Evolutionary conservation across 2,797 vertebrate genomes (phyloP).

Genomic region (Loriculus beryllinus): DNA sequence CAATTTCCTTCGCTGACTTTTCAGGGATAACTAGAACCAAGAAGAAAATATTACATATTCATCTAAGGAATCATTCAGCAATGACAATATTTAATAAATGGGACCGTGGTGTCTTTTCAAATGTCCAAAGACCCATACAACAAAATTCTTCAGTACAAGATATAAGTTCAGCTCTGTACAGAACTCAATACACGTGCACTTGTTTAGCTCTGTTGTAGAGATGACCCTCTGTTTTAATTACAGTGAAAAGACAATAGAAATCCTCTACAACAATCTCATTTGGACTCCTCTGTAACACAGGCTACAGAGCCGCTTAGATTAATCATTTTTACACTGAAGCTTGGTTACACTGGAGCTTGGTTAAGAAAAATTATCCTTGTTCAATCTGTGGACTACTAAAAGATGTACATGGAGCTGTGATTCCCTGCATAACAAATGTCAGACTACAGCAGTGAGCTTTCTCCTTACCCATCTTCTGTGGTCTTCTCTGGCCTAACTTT

Average conservation of each 20-base stretch:
- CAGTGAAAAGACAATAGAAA: neutral
- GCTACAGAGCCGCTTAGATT: neutral
- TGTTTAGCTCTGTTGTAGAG: neutral
- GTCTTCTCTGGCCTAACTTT: neutral
- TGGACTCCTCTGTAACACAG: neutral
- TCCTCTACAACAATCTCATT: neutral
- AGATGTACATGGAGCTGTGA: neutral
- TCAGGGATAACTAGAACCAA: constrained; percentile 83
- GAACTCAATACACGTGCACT: accelerated
- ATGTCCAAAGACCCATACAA: neutral
- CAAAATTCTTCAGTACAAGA: neutral
- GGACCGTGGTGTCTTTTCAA: neutral
- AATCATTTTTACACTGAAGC: neutral
- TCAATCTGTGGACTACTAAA: neutral
- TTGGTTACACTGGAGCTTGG: neutral
- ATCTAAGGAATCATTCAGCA: neutral
- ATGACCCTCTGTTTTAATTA: neutral
- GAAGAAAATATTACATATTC: neutral
- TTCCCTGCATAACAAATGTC: neutral
- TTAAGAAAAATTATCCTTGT: neutral
- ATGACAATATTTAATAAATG: neutral
- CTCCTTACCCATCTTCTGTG: neutral
- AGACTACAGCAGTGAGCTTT: neutral
- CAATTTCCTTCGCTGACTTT: constrained; percentile 79
- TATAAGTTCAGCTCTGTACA: neutral